These are phyloP conservation scores for Dendrolimus pini DNA, from an alignment of 2,888 invertebrate genomes.

Conservation along the genomic window DNA sequence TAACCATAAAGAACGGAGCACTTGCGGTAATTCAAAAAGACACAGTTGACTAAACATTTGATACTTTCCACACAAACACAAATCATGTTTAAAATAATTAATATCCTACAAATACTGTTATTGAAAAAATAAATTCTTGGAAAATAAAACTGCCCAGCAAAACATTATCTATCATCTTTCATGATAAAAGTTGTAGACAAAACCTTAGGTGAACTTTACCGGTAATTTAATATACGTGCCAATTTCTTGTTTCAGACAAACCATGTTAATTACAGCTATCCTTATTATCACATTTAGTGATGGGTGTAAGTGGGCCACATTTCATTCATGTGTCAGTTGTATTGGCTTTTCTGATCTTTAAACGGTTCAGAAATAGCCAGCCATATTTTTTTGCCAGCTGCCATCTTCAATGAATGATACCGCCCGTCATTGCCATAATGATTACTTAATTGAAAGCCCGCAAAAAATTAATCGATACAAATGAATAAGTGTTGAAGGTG, in stretches of 20 bases:
- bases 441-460: conserved; percentile 49
- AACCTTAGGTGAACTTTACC: conserved; percentile 15
- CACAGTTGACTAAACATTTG: too few species aligned
- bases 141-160: conserved; percentile 11
- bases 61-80: too few species aligned
- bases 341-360: conserved; percentile 11
- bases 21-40: too few species aligned
- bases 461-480: conserved; percentile 15
- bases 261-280: conserved; percentile 61
- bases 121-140: too few species aligned
- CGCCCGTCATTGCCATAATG: conserved; percentile 46
- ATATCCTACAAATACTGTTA: too few species aligned
- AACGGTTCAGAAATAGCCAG: conserved; percentile 22
- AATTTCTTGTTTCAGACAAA: conserved; percentile 45
- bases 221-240: conserved; percentile 25
- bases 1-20: too few species aligned
- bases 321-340: conserved; percentile 29
- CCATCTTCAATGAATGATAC: conserved; percentile 40
- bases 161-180: conserved; percentile 36
- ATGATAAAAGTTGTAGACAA: conserved; percentile 40
- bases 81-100: too few species aligned
- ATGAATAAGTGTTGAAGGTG: conserved; percentile 8
- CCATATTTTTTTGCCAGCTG: conserved; percentile 42
- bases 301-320: conserved; percentile 48
- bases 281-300: conserved; percentile 52